Conservation (phyloP, 2,797 vertebrate genomes). For the Atherinosoma microstoma region DNA sequence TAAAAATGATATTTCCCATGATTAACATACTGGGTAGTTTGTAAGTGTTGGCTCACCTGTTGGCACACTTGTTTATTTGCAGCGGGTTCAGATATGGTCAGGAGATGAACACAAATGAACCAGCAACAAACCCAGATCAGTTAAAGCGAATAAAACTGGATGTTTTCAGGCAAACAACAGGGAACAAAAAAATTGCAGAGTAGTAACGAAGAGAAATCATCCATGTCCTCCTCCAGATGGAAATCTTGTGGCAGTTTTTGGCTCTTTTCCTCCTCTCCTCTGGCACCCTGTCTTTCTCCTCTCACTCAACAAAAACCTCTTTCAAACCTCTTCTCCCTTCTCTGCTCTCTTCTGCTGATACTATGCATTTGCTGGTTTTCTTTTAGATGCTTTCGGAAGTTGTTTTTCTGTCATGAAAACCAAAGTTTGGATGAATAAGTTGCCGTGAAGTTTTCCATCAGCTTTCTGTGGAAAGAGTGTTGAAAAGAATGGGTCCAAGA, state of each 20-base stretch:
- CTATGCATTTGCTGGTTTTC: not conserved
- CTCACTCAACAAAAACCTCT: not conserved
- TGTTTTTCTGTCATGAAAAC: not conserved
- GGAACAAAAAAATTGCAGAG: not conserved
- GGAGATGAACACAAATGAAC: not conserved
- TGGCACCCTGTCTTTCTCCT: conserved; percentile 9
- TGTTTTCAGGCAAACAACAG: not conserved
- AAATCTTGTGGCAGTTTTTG: conserved; percentile 12
- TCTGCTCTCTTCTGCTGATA: not conserved
- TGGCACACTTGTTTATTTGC: no score
- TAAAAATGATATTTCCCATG: no score
- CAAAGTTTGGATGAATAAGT: not conserved
- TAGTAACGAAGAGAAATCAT: not conserved
- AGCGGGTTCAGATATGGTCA: not conserved
- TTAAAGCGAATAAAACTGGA: not conserved
- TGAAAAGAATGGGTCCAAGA: not conserved
- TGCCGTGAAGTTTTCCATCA: not conserved
- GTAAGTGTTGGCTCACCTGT: no score
- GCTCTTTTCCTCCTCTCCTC: not conserved
- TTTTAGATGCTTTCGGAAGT: not conserved
- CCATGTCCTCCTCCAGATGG: conserved; percentile 1
- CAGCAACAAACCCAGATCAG: not conserved
- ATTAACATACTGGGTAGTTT: no score
- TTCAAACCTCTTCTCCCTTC: not conserved
- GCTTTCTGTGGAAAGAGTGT: not conserved